Conservation (phyloP, 2,888 invertebrate genomes). For the Hyles lineata region DNA sequence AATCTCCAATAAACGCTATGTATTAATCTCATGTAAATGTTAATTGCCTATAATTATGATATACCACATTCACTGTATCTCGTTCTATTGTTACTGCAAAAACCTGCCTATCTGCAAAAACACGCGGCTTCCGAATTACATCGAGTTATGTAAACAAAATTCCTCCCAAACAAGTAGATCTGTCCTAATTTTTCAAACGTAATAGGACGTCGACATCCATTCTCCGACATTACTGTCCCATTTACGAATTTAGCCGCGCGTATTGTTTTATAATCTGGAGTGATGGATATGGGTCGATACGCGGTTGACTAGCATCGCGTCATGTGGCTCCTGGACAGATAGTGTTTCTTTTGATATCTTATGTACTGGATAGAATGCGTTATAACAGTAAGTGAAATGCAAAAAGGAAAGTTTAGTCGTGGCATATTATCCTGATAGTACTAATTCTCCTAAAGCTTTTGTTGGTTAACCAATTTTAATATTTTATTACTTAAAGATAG, state of each 20-base stretch:
- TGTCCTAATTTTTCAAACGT: neutral
- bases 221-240: neutral
- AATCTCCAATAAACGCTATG: too few species aligned
- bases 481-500: too few species aligned
- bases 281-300: constrained; percentile 48
- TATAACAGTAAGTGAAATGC: neutral
- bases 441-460: neutral
- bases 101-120: too few species aligned
- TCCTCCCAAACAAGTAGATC: too few species aligned
- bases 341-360: neutral
- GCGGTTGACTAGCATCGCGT: constrained; percentile 26
- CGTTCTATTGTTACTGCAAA: too few species aligned
- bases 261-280: constrained; percentile 41
- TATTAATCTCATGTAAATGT: too few species aligned
- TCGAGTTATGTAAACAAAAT: too few species aligned
- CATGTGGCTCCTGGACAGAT: neutral
- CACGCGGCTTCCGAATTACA: too few species aligned
- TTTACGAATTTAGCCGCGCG: constrained; percentile 22
- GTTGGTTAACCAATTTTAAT: too few species aligned
- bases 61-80: too few species aligned
- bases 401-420: neutral
- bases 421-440: too few species aligned
- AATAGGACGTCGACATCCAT: neutral
- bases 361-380: neutral
- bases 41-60: too few species aligned